A percentile compares a stretch with the other conserved stretches of the same genome.
These are phyloP conservation scores for Darevskia mixta DNA, from an alignment of 2,797 vertebrate genomes.

Conservation along the genomic window DNA sequence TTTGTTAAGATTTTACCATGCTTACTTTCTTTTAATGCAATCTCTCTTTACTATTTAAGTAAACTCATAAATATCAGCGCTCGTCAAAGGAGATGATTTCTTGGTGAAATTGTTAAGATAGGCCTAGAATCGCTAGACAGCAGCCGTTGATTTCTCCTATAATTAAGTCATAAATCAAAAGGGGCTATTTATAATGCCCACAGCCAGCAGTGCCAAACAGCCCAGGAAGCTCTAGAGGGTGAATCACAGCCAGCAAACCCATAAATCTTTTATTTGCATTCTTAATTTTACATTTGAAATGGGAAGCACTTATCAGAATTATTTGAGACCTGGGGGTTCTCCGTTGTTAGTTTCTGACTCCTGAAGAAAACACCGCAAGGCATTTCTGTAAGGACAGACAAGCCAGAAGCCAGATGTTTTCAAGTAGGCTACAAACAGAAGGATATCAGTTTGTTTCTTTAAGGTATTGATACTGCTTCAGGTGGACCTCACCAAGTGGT, in stretches of 20 bases:
- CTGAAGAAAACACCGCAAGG: background rate
- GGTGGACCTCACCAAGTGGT: no score
- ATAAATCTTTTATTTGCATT: conserved; percentile 58
- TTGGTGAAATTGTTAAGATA: conserved; percentile 68
- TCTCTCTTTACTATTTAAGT: conserved; percentile 53
- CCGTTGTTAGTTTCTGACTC: background rate
- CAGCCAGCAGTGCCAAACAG: conserved; percentile 55
- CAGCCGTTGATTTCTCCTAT: conserved; percentile 63
- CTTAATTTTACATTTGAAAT: conserved; percentile 61
- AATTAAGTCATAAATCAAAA: conserved; percentile 72
- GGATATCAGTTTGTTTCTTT: background rate
- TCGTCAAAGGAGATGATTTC: conserved; percentile 58
- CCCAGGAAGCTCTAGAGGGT: conserved; percentile 51
- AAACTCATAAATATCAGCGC: conserved; percentile 70
- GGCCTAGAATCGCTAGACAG: conserved; percentile 60
- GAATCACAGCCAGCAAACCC: conserved; percentile 48
- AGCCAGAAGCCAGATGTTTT: background rate
- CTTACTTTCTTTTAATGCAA: conserved; percentile 63
- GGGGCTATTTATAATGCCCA: conserved; percentile 62
- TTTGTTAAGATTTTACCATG: conserved; percentile 61
- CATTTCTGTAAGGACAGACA: background rate
- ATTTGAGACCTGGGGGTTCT: conserved; percentile 32
- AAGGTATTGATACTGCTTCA: no score
- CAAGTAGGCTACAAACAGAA: background rate
- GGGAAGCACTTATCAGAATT: conserved; percentile 43